Base-by-base conservation (phyloP, 92 coral and sea anemone genomes). In the Palythoa heliodiscus region DNA sequence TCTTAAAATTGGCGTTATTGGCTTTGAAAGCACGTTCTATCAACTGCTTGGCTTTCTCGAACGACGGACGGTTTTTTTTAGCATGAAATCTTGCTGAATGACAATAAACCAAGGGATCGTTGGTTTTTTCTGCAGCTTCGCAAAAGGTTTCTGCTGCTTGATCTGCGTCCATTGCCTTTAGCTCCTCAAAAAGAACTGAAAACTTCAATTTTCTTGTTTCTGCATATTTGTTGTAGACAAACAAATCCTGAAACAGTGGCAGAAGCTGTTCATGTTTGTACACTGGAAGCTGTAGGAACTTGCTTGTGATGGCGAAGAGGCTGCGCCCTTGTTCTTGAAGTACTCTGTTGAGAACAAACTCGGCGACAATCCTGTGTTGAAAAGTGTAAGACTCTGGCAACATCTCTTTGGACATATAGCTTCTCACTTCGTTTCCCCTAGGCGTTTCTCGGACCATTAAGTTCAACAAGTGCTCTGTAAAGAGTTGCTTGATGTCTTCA, bases 1-100 rank as follows among this genome's bases (percentile, higher is more conserved):
- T 37, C 63, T 53, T 88, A 15, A 63, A 60, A 11, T 83, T 88
- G 3, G 88, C 89, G 3, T 93, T 87, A 15, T 37, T 83, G 64
- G 93, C 89, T 58, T 73, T 6, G 43, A 91, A 87, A 1, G 96
- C 98, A 5, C 47, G 79, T 20, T 78, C 87, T 40, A 91, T 91
- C 57, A 93, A 53, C 1, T 91, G 91, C 91, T 75, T 91, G 14
- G 98, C 98, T 38, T 76, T 87, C 23, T 64, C 13, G 48, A 95
- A 93, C 0, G 83, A 25, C 7, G 93, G 95, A 3, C 92, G 95
- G 9, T 24, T 78, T 67, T 70, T 91, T 90, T 91, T 95, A 2
- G 98, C 96, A 64, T 78, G 84, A 75, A 91, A 95, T 47, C 98
- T 89, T 63, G 98, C 96, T 0, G 98, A 95, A 40, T 88, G 84